Evolutionary conservation across 2,113 vertebrate species (phyloP).

Genomic region (Platycercus adscitus): DNA sequence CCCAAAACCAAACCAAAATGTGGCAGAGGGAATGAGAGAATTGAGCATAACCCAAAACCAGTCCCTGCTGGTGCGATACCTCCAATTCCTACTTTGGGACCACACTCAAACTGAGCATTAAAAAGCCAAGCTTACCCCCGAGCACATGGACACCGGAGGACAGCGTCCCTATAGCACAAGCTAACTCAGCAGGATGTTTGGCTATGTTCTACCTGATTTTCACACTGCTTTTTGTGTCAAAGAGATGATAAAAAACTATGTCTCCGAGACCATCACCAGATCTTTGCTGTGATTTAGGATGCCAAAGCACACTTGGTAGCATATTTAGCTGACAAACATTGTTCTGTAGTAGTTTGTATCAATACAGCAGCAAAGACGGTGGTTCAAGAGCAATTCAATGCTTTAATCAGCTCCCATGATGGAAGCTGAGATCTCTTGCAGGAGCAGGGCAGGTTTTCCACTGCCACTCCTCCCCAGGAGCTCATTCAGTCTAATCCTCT

Average conservation of each 20-base stretch:
- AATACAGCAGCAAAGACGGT: background rate
- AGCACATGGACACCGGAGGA: accelerated
- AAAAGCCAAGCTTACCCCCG: background rate
- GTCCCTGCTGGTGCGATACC: background rate
- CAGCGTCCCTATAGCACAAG: background rate
- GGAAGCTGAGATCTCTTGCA: background rate
- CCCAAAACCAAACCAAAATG: background rate
- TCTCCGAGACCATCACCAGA: too few relatives aligned
- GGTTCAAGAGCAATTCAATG: background rate
- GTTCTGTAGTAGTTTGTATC: background rate
- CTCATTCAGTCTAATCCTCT: background rate
- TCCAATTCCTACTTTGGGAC: background rate
- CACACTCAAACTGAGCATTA: background rate
- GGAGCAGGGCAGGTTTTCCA: background rate
- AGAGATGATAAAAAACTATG: background rate
- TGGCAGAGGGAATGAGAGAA: background rate
- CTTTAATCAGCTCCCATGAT: background rate
- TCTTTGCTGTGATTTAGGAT: background rate
- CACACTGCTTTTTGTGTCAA: background rate
- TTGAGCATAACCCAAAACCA: background rate
- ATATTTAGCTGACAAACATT: background rate
- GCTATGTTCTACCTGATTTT: background rate
- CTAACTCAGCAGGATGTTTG: background rate
- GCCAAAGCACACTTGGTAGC: background rate
- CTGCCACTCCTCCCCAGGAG: background rate